Evolutionary conservation across 2,888 invertebrate genomes (phyloP).

Genomic region (Drosophila helvetica): DNA sequence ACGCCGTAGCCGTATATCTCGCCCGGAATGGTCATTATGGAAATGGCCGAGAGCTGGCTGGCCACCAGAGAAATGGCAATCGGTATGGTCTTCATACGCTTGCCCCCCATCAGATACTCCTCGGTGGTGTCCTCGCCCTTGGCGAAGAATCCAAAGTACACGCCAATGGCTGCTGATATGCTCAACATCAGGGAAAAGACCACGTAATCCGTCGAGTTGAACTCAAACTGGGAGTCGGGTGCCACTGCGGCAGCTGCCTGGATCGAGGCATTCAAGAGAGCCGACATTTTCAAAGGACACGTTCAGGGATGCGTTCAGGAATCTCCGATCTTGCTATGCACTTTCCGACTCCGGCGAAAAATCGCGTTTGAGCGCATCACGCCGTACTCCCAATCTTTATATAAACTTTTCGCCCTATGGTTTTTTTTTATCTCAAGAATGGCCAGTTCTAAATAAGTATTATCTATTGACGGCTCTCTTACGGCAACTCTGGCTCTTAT

Average conservation of each 20-base stretch:
- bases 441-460: slow-evolving; percentile 19
- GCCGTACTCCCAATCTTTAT: slow-evolving; percentile 6
- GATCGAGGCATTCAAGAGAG: slow-evolving; percentile 42
- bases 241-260: slow-evolving; percentile 16
- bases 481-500: slow-evolving; percentile 26
- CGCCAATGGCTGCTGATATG: slow-evolving; percentile 85
- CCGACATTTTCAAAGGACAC: slow-evolving; percentile 44
- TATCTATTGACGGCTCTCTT: slow-evolving; percentile 41
- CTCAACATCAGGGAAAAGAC: slow-evolving; percentile 85
- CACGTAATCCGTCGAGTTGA: slow-evolving; percentile 84
- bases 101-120: slow-evolving; percentile 86
- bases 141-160: slow-evolving; percentile 86
- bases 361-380: slow-evolving; percentile 13
- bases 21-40: slow-evolving; percentile 85
- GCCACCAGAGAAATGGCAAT: slow-evolving; percentile 87
- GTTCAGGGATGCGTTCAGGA: background rate
- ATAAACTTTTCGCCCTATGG: background rate
- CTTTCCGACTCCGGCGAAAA: slow-evolving; percentile 27
- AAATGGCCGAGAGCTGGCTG: slow-evolving; percentile 85
- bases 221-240: slow-evolving; percentile 66
- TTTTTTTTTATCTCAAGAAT: slow-evolving; percentile 11
- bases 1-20: slow-evolving; percentile 85
- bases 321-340: background rate
- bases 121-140: slow-evolving; percentile 85
- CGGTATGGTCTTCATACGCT: slow-evolving; percentile 86